Conservation (phyloP, 2,888 invertebrate species). For the Drosophila nr. medialis region DNA sequence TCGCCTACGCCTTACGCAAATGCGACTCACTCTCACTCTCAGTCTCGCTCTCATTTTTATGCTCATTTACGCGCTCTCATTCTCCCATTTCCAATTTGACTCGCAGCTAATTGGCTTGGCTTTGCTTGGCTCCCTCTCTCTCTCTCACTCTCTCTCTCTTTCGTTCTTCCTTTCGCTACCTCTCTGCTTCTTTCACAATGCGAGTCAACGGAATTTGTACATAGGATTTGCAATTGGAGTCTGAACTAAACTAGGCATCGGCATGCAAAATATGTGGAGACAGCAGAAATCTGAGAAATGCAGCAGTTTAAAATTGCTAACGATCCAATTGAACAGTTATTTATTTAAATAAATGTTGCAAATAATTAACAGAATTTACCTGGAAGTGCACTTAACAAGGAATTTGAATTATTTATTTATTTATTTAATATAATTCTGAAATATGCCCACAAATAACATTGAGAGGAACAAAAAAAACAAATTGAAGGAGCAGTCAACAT, state of each 20-base stretch:
- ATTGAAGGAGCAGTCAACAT: background rate
- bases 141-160: background rate
- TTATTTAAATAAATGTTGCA: background rate
- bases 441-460: background rate
- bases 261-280: conserved; percentile 32
- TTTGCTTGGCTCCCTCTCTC: background rate
- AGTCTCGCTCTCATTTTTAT: background rate
- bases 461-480: background rate
- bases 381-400: background rate
- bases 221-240: conserved; percentile 38
- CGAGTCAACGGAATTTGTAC: conserved; percentile 24
- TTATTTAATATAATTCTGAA: background rate
- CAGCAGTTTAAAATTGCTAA: conserved; percentile 11
- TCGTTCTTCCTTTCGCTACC: background rate
- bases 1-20: conserved; percentile 74
- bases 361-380: background rate
- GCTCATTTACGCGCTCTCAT: conserved; percentile 2
- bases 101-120: conserved; percentile 38
- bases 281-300: conserved; percentile 9
- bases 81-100: conserved; percentile 27
- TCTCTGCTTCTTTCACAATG: conserved; percentile 2
- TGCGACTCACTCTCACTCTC: conserved; percentile 31
- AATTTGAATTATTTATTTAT: background rate
- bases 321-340: conserved; percentile 3
- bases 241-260: conserved; percentile 8